phyloP scores from a whole-genome alignment of 2,113 vertebrate genomes.

The Grantiella picta region DNA sequence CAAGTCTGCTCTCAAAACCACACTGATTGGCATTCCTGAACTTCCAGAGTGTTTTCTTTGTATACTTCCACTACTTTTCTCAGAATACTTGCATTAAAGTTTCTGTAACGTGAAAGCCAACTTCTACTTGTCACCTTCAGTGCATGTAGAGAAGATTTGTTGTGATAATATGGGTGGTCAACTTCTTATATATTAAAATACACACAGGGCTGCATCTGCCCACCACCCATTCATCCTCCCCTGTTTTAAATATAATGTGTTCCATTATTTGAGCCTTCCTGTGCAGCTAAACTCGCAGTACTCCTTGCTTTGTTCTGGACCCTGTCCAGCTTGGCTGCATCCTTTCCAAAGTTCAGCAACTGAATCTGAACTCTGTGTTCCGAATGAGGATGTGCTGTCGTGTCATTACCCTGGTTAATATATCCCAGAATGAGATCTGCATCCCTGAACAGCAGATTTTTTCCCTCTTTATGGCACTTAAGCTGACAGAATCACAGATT shows the following conservation, averaged over 20 bases:
- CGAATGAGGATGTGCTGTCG: background rate
- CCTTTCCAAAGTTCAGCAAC: slow-evolving; percentile 5
- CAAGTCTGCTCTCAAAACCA: background rate
- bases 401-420: slow-evolving; percentile 45
- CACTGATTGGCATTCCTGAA: background rate
- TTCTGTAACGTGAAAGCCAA: background rate
- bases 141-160: background rate
- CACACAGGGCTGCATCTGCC: background rate
- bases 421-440: background rate
- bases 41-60: background rate
- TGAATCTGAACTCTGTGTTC: slow-evolving; percentile 22
- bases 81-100: background rate
- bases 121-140: background rate
- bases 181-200: background rate
- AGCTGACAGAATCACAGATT: background rate
- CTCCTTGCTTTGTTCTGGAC: background rate
- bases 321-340: background rate
- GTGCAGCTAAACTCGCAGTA: background rate
- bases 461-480: background rate
- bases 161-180: background rate
- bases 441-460: background rate
- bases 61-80: background rate
- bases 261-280: background rate
- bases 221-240: background rate
- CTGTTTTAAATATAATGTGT: fast-evolving